Evolutionary conservation across 2,888 invertebrate species (phyloP).

Genomic region (Agonum fuliginosum): DNA sequence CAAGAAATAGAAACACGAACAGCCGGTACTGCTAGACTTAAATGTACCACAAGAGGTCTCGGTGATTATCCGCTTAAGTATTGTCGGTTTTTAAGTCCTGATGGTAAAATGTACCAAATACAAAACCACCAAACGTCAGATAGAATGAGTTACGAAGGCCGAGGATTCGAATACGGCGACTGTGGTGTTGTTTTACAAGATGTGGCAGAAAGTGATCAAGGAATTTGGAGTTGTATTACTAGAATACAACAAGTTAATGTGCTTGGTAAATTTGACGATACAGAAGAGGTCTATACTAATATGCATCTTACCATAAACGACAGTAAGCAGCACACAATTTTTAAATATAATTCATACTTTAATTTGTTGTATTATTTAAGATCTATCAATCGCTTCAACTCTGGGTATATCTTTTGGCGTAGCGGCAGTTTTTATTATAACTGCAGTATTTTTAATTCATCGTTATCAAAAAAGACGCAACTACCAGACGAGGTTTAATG

Average conservation of each 20-base stretch:
- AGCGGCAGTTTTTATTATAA: not conserved
- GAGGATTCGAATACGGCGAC: conserved; percentile 63
- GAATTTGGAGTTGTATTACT: conserved; percentile 63
- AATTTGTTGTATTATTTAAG: conserved; percentile 4
- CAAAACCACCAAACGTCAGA: not conserved
- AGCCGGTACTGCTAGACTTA: not conserved
- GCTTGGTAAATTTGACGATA: not conserved
- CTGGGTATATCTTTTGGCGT: conserved; percentile 50
- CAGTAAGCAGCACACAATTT: conserved; percentile 18
- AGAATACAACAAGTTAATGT: not conserved
- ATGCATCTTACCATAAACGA: conserved; percentile 37
- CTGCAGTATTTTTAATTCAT: not conserved
- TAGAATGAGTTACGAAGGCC: conserved; percentile 62
- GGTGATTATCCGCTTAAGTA: conserved; percentile 39
- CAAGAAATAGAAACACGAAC: conserved; percentile 6
- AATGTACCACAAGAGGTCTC: conserved; percentile 31
- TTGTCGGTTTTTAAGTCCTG: conserved; percentile 47
- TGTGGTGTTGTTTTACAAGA: conserved; percentile 62
- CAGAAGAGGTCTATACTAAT: conserved; percentile 48
- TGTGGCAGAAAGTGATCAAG: conserved; percentile 58
- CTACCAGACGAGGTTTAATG: not conserved
- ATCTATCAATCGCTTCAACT: conserved; percentile 32
- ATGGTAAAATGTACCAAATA: conserved; percentile 40
- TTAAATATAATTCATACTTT: not conserved
- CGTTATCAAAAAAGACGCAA: not conserved